These are phyloP conservation scores for Conomelus anceps DNA, from an alignment of 2,888 invertebrate species.

Conservation along the genomic window DNA sequence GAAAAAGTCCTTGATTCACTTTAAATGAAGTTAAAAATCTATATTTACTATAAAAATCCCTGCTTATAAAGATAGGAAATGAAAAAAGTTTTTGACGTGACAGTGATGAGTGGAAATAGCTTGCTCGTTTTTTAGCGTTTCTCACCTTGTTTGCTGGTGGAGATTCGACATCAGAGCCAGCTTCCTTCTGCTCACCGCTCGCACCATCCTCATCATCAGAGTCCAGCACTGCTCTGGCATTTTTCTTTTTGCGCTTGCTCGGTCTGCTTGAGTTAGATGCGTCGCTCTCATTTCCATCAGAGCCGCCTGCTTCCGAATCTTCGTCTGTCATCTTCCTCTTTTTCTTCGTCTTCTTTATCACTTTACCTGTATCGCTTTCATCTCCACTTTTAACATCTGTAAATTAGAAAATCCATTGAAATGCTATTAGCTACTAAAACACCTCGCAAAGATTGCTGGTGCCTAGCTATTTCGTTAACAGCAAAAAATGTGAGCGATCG, in stretches of 20 bases:
- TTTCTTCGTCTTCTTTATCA: conserved; percentile 20
- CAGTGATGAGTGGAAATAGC: too few species aligned
- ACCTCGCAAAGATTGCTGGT: too few species aligned
- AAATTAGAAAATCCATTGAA: background rate
- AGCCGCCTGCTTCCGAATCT: background rate
- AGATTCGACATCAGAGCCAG: conserved; percentile 44
- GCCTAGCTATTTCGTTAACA: background rate
- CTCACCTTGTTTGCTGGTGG: conserved; percentile 51
- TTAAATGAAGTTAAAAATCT: too few species aligned
- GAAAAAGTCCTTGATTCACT: too few species aligned
- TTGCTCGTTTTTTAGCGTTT: too few species aligned
- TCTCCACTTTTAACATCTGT: conserved; percentile 22
- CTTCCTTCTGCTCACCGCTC: conserved; percentile 38
- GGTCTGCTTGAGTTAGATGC: background rate
- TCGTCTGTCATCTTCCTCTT: conserved; percentile 9
- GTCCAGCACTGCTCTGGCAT: conserved; percentile 48
- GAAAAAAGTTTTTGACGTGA: too few species aligned
- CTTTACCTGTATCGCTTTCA: conserved; percentile 20
- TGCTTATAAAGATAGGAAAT: too few species aligned
- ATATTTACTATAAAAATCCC: too few species aligned
- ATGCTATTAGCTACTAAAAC: too few species aligned
- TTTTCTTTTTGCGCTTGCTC: conserved; percentile 35
- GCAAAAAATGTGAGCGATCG: too few species aligned
- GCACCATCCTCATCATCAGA: conserved; percentile 50
- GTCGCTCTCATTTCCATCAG: background rate